Percentiles rank a stretch among this genome's conserved stretches.
phyloP scores from a whole-genome alignment of 92 coral and sea anemone genomes.

The Chrysogorgia sp. region DNA sequence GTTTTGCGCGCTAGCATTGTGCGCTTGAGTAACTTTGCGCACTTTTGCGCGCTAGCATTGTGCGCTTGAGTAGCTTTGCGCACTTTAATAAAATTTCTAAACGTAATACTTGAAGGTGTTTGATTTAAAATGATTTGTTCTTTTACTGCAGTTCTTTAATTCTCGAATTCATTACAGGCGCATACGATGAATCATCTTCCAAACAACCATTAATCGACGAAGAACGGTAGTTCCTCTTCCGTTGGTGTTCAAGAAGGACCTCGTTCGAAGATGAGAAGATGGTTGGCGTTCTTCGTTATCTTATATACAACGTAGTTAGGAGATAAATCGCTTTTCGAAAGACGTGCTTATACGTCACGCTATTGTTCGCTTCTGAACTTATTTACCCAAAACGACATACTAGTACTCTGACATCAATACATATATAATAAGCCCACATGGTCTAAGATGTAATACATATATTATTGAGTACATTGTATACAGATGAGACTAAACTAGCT shows the following conservation, averaged over 20 bases:
- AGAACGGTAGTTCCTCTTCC: not conserved
- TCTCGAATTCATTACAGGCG: not conserved
- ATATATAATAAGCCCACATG: not conserved
- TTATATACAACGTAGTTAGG: conserved; percentile 13
- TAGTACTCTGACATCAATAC: not conserved
- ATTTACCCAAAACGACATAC: not conserved
- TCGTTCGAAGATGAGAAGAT: not conserved
- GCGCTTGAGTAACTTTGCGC: no score
- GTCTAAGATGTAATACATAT: not conserved
- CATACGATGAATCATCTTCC: not conserved
- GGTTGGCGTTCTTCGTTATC: not conserved
- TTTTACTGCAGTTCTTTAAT: not conserved
- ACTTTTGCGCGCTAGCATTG: no score
- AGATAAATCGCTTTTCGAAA: not conserved
- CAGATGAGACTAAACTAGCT: not conserved
- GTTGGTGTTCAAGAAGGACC: not conserved
- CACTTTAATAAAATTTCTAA: no score
- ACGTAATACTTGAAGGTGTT: no score
- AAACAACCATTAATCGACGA: conserved; percentile 23
- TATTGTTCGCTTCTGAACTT: not conserved
- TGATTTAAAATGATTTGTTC: not conserved
- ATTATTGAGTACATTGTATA: not conserved
- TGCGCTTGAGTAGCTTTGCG: no score
- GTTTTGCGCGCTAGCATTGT: no score
- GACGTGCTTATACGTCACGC: not conserved